Evolutionary conservation across 2,888 invertebrate species (phyloP).

Genomic region (Loripinus fragilis): DNA sequence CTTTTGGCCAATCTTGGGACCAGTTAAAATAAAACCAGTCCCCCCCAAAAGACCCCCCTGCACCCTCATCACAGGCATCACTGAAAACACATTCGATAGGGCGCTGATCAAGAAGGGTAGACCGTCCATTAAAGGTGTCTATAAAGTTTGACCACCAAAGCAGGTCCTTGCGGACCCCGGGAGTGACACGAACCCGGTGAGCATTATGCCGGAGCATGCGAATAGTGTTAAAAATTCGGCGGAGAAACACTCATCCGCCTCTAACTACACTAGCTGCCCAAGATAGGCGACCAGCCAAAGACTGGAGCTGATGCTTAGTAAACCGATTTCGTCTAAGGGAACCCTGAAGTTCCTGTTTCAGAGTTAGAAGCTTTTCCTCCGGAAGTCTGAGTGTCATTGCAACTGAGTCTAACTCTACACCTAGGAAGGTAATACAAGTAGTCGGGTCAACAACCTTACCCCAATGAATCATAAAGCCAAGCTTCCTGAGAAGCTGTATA

Average conservation of each 20-base stretch:
- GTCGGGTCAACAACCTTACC: conserved; percentile 1
- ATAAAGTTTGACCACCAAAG: conserved; percentile 35
- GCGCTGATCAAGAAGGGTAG: conserved; percentile 23
- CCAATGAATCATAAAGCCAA: too few relatives aligned
- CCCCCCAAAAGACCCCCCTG: too few relatives aligned
- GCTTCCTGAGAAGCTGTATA: conserved; percentile 12
- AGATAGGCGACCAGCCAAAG: too few relatives aligned
- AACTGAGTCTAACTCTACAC: background rate
- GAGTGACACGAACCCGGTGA: conserved; percentile 17
- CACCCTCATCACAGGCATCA: conserved; percentile 31
- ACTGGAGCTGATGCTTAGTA: too few relatives aligned
- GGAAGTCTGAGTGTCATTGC: background rate
- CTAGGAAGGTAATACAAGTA: background rate
- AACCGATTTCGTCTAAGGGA: background rate
- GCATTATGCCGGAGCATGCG: too few relatives aligned
- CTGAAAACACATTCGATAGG: conserved; percentile 25
- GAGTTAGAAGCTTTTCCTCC: background rate
- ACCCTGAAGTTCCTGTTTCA: conserved; percentile 4
- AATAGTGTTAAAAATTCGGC: too few relatives aligned
- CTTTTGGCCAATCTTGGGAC: conserved; percentile 29
- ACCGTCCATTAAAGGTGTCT: conserved; percentile 28
- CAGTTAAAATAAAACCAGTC: too few relatives aligned
- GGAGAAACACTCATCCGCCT: too few relatives aligned
- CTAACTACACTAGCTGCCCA: too few relatives aligned
- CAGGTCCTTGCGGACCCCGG: conserved; percentile 17